Evolutionary conservation across 1,140 invertebrate species (phyloP).

Genomic region (Caerostris darwini): DNA sequence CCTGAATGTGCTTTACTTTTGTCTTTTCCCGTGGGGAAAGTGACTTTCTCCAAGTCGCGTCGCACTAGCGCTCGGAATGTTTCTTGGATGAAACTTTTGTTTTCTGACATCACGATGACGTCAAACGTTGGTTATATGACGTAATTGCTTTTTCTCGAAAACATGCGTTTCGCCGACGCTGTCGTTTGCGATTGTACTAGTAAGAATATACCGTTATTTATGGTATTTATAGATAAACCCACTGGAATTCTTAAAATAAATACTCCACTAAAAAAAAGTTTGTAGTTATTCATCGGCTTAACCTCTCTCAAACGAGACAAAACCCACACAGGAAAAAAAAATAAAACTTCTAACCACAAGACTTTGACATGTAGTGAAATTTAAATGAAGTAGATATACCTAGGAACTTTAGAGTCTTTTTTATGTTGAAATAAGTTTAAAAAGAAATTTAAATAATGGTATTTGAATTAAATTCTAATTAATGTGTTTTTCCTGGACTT

Average conservation of each 20-base stretch:
- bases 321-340: background rate
- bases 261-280: background rate
- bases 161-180: background rate
- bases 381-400: background rate
- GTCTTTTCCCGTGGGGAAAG: background rate
- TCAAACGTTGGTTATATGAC: constrained; percentile 11
- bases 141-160: background rate
- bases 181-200: background rate
- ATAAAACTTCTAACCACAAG: background rate
- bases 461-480: no score
- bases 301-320: background rate
- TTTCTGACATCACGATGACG: constrained; percentile 2
- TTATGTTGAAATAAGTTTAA: no score
- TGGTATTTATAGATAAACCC: background rate
- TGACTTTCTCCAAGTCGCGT: background rate
- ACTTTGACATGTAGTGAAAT: background rate
- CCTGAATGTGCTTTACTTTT: background rate
- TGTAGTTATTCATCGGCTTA: background rate
- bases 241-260: background rate
- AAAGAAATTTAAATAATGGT: no score
- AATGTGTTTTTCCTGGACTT: no score
- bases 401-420: background rate
- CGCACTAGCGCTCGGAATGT: background rate
- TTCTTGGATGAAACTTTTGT: background rate
- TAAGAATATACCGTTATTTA: background rate